Percentiles rank a stretch among this genome's conserved stretches.
Conservation (phyloP, 2,113 vertebrate species). For the Peromyscus californicus region DNA sequence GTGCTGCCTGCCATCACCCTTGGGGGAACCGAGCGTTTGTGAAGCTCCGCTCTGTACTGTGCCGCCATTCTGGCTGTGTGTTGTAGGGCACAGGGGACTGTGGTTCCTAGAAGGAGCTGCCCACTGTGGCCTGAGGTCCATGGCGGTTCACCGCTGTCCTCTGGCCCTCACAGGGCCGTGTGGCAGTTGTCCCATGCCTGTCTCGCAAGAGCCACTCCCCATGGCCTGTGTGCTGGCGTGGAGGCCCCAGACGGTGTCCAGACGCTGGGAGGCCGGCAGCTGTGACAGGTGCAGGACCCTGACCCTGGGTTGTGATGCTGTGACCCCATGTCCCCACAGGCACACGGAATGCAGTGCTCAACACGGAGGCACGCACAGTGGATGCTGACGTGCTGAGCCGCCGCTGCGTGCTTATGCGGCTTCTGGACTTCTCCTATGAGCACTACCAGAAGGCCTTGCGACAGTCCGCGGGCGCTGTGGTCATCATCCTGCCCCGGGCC, state of each 20-base stretch:
- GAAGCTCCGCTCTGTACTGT: too few relatives aligned
- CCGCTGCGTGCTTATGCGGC: slow-evolving; percentile 97
- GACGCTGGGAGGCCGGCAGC: background rate
- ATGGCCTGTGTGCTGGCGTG: background rate
- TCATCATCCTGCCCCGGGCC: slow-evolving; percentile 96
- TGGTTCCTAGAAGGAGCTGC: background rate
- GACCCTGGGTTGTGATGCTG: background rate
- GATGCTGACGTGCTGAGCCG: slow-evolving; percentile 98
- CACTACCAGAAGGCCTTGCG: slow-evolving; percentile 97
- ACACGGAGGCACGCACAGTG: slow-evolving; percentile 96
- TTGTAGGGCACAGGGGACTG: background rate
- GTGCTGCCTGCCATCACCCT: too few relatives aligned
- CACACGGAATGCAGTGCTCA: slow-evolving; percentile 96
- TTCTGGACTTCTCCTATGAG: slow-evolving; percentile 96
- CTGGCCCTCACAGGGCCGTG: background rate
- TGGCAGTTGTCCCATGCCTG: background rate
- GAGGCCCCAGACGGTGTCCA: background rate
- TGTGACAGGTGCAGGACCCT: background rate
- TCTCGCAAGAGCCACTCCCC: background rate
- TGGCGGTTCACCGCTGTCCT: background rate
- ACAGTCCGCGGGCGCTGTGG: slow-evolving; percentile 97
- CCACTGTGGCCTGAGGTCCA: too few relatives aligned
- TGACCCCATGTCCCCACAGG: slow-evolving; percentile 84
- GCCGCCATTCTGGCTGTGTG: background rate
- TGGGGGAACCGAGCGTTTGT: background rate